Evolutionary conservation across 2,888 invertebrate genomes (phyloP), one percentile per base, ranked within the genome.

Genomic region (Formica aserva): DNA sequence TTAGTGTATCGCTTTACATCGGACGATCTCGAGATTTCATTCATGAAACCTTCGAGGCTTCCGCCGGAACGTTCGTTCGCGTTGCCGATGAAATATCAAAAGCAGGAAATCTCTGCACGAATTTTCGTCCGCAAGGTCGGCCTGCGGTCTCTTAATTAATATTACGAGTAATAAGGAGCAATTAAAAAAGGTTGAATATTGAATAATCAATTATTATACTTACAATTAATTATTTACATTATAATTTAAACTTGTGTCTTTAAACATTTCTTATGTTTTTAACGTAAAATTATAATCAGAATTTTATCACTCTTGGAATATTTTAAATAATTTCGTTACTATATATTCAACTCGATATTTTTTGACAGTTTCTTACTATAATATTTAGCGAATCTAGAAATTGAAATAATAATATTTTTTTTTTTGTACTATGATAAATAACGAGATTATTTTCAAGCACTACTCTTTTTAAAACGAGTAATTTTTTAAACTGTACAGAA

Each of bases 11-110:
- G 84, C 75, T 62, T 71, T 62, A 84, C 85, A 85, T 85, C 83
- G 71, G 82, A 87, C 87, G 88, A 86, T 88, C 88, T 85, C 89
- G 84, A 81, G 85, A 90, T 89, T 91, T 89, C 88, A 91, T 92
- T 88, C 88, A 88, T 88, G 83, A 85, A 87, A 83, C 74, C 87
- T 82, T 75, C 55, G 32, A 48, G 65, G 55, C 57, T 52, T 66
- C 67, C 57, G 74, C 22, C 48, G 22, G 32, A n/a, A 32, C 32
- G 55, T 66, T 11, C 41, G 0, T 52, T 52, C 8, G 8, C 60
- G 41, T 48, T 45, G 18, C 35, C 60, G 38, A 48, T 57, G 67
- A 82, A 72, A 65, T 82, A 57, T 74, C 62, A 63, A 38, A 71
- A 67, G 67, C 38, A 67, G 55, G 15, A 71, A 80, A 80, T 38